Base-by-base conservation (phyloP, 2,113 vertebrate genomes). In the Tricholaema leucomelas region DNA sequence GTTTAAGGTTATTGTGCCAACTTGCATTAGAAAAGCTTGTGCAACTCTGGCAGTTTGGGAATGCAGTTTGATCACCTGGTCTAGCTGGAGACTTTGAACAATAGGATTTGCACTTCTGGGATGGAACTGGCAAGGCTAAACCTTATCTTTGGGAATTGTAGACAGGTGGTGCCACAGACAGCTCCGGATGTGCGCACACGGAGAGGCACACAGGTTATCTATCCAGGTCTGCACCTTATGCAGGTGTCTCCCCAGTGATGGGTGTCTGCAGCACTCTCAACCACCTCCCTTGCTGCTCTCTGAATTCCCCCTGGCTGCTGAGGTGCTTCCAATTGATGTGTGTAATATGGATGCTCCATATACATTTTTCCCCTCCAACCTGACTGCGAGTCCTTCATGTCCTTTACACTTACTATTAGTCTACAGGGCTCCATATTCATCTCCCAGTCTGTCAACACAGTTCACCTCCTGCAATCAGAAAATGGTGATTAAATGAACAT, bases 401-500 rank as follows among this genome's bases (percentile, higher is more conserved):
- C 90, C 74, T 88, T 95, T 94, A 79, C 27, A 85, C 81, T 95
- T 94, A 90, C 59, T 85, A 65, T 79, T 84, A 61, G 28, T 88
- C 64, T 76, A 78, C 74, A 14, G 76, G 86, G 87, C 74, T 95
- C 81, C 87, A 74, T 88, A 91, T 95, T 93, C 84, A 82, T 88
- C 94, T 94, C 86, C 75, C 50, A 87, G 60, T 93, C 94, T 96
- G 92, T 94, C 96, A 96, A 87, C 88, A 91, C 4, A 73, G 94
- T 92, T 94, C 91, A 93, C 81, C 88, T 95, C 87, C 52, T 89
- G 78, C 80, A 89, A 96, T 96, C 93, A 96, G 92, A 86, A 96
- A 91, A 85, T 73, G 84, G 92, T 91, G 94, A 96, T 96, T 96
- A 95, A 94, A 96, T 94, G 93, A 96, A 95, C 94, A 95, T 91